A percentile compares a stretch with the other conserved stretches of the same genome.
These are phyloP conservation scores for Enteromius viviparus DNA, from an alignment of 2,797 vertebrate genomes.

Conservation along the genomic window DNA sequence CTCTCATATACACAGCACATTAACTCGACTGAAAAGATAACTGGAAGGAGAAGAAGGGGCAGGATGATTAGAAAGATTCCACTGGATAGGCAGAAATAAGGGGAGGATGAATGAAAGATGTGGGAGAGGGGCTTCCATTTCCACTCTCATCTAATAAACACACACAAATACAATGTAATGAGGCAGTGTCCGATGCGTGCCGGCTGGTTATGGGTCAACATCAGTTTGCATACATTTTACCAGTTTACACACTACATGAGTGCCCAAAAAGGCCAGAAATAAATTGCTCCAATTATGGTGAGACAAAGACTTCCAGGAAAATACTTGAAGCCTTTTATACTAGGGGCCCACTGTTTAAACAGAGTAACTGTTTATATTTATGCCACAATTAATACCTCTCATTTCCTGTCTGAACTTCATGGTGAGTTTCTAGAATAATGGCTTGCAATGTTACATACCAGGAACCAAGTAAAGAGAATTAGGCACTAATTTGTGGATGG, in stretches of 20 bases:
- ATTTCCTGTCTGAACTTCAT: slow-evolving; percentile 16
- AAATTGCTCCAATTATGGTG: slow-evolving; percentile 50
- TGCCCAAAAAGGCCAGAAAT: slow-evolving; percentile 55
- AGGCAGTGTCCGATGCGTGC: slow-evolving; percentile 38
- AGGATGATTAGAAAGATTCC: slow-evolving; percentile 22
- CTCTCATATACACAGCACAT: slow-evolving; percentile 50
- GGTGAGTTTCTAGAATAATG: slow-evolving; percentile 5
- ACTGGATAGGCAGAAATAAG: slow-evolving; percentile 30
- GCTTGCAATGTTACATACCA: slow-evolving; percentile 34
- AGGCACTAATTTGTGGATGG: neutral
- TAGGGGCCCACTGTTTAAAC: slow-evolving; percentile 8
- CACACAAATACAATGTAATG: neutral
- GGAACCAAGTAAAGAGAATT: neutral
- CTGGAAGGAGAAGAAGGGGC: slow-evolving; percentile 17
- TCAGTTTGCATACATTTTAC: slow-evolving; percentile 45
- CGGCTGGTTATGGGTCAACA: slow-evolving; percentile 62
- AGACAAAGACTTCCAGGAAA: slow-evolving; percentile 44
- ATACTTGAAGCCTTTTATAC: slow-evolving; percentile 41
- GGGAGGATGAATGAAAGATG: neutral
- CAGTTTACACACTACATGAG: slow-evolving; percentile 17
- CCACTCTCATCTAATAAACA: neutral
- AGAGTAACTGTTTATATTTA: slow-evolving; percentile 58
- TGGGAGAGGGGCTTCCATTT: neutral
- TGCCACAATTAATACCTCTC: slow-evolving; percentile 53
- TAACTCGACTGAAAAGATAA: slow-evolving; percentile 50